Base-by-base conservation (phyloP, 2,888 invertebrate genomes). In the Apodemia mormo region DNA sequence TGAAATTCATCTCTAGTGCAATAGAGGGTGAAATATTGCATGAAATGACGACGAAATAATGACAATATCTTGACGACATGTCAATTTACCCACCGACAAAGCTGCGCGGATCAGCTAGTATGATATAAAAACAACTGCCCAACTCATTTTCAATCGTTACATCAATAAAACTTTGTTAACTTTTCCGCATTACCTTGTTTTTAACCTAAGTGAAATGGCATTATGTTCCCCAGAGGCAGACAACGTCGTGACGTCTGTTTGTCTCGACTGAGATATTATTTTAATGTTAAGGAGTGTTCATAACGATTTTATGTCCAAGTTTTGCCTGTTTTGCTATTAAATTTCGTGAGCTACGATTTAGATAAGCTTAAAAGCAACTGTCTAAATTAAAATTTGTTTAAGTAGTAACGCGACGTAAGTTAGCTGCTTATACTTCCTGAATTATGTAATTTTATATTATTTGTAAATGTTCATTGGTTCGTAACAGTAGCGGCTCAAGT, bases 341-440 rank as follows among this genome's bases (percentile, higher is more conserved):
- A 85, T 82, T 85, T 85, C 85, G 85, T 87, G 85, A 81, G 80
- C 78, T 79, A 78, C 78, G 85, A 83, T 81, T 82, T 74, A 84
- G 87, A 87, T 87, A 86, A 84, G 83, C 85, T 77, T 85, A 82
- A 81, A 83, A 80, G 82, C 70, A 68, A 66, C 70, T 70, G 69
- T 69, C 71, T 71, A 73, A 76, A 76, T 74, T 76, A 74, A 75
- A 81, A 76, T 68, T 72, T 70, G 67, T 74, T 67, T 54, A 64
- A 69, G 52, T 45, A 52, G 67, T 68, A 58, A 43, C 33, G 61
- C 52, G 68, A 65, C 65, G 69, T 68, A 64, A 64, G 61, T 33
- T 64, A 7, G 14, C 61, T 33, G 58, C 58, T 64, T 64, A 64
- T 64, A 68, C 56, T 69, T 69, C 69, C 69, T 69, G 69, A 68